Base-by-base conservation (phyloP, 2,113 vertebrate species). In the Coryphaenoides rupestris region DNA sequence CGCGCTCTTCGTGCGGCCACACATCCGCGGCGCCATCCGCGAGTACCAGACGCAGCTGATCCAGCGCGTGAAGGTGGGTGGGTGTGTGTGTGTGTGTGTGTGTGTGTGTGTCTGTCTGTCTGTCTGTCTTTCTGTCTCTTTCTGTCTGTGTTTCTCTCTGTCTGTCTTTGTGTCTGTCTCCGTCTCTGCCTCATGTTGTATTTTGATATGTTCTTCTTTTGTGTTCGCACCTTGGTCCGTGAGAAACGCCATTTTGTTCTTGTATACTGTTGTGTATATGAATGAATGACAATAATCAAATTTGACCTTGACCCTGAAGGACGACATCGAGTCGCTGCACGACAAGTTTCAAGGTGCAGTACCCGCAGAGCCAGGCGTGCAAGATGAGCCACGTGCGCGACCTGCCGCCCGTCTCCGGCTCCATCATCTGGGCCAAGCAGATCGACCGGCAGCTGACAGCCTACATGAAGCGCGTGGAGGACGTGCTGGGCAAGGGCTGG, bases 301-400 rank as follows among this genome's bases (percentile, higher is more conserved):
- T n/a, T n/a, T n/a, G n/a, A n/a, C n/a, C n/a, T n/a, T n/a, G n/a
- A n/a, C n/a, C n/a, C n/a, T n/a, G n/a, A n/a, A 99, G 15, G 97
- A 99, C 0, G 97, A 99, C 78, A 99, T 99, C 0, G 96, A 99
- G 82, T 96, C 97, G 0, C 94, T 99, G 58, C 97, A 99, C 0
- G 97, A 99, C 84, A 99, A 99, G 81, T 99, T n/a, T 99, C 82
- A 99, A 99, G 80, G 97, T 99, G 21, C 97, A 99, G 56, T 99
- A 99, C 74, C 97, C 97, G 0, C 97, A 99, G 82, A 99, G 97
- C 59, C 97, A 99, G 50, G 95, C 97, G 0, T 99, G 97, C 52
- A 98, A 98, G 85, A 99, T 99, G 97, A 99, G 97, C 78, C 97
- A 98, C 0, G 97, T 99, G 23, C 92, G 96, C 0, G 97, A 99